Base-by-base conservation (phyloP, 1,140 invertebrate species). In the Sipha flava region DNA sequence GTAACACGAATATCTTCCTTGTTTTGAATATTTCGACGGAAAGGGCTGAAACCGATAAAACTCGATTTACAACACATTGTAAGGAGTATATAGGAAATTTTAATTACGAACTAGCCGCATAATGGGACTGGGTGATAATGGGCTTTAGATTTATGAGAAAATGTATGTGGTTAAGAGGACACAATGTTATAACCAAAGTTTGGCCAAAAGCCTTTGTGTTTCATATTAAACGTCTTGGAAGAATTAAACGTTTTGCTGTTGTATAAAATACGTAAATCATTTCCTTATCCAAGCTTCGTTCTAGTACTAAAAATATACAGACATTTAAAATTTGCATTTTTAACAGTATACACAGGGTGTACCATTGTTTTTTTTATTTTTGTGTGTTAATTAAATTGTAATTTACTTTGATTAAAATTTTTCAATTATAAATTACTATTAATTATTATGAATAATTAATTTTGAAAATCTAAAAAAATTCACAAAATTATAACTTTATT, bases 61-160 rank as follows among this genome's bases (percentile, higher is more conserved):
- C 47, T n/a, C 47, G 31, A 75, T 75, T 49, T 75, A 52, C 72
- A 75, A 75, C 72, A 21, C 7, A 23, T 34, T 40, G 40, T 18
- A 16, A 18, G 43, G 66, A 34, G 54, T 16, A 14, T 34, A 59
- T 40, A 43, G 52, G 34, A 77, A 59, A 77, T 77, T 77, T 77
- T 77, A 77, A 77, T 77, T 77, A 59, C 73, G 73, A 45, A 77
- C 49, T 57, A 54, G 72, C 45, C 47, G 12, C 73, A 77, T 37
- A 77, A 77, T 59, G 49, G 52, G 14, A 59, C 73, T 57, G 31
- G 49, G 52, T 40, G 21, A 77, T 77, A 77, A 77, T 77, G 73
- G 73, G n/a, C 73, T 77, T 59, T n/a, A 54, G 52, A 77, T 77
- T 77, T 77, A 77, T 77, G 73, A 12, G 49, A 23, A 54, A 54